A percentile compares a stretch with the other conserved stretches of the same genome.
Conservation (phyloP, 1,140 invertebrate species). For the Octopus sinensis region DNA sequence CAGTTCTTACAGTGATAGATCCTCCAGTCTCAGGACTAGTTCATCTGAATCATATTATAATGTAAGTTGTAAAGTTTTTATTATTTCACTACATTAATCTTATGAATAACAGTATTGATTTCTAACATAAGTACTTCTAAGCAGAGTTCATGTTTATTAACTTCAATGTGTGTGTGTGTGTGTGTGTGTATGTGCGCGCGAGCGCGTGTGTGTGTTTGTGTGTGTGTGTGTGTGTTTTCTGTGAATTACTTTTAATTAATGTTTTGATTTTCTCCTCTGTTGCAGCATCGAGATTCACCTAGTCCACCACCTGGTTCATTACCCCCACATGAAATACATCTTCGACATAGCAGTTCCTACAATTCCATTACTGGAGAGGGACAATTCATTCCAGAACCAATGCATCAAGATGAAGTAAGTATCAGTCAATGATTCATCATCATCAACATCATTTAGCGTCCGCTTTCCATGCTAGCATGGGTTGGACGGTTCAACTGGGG, state of each 20-base stretch:
- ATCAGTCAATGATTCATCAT: not conserved
- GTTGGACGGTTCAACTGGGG: too few relatives aligned
- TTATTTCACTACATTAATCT: too few relatives aligned
- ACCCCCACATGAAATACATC: conserved; percentile 37
- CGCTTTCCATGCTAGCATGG: too few relatives aligned
- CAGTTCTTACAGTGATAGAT: conserved; percentile 1
- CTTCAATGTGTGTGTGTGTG: too few relatives aligned
- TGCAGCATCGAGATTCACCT: conserved; percentile 34
- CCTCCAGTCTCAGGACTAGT: not conserved
- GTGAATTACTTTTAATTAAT: too few relatives aligned
- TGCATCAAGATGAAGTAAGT: conserved; percentile 19
- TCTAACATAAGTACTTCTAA: too few relatives aligned
- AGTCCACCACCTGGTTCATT: conserved; percentile 47
- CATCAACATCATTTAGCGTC: too few relatives aligned
- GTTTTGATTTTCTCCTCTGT: not conserved
- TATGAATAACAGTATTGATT: too few relatives aligned
- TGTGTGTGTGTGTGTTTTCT: too few relatives aligned
- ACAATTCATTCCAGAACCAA: conserved; percentile 45
- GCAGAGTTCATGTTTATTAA: too few relatives aligned
- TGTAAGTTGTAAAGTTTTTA: not conserved
- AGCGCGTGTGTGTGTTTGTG: too few relatives aligned
- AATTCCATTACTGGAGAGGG: conserved; percentile 37
- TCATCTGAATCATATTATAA: not conserved
- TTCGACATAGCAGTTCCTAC: conserved; percentile 30
- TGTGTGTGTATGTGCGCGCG: too few relatives aligned